These are phyloP conservation scores for Omphaloscelis lunosa DNA, from an alignment of 2,888 invertebrate genomes.

Conservation along the genomic window DNA sequence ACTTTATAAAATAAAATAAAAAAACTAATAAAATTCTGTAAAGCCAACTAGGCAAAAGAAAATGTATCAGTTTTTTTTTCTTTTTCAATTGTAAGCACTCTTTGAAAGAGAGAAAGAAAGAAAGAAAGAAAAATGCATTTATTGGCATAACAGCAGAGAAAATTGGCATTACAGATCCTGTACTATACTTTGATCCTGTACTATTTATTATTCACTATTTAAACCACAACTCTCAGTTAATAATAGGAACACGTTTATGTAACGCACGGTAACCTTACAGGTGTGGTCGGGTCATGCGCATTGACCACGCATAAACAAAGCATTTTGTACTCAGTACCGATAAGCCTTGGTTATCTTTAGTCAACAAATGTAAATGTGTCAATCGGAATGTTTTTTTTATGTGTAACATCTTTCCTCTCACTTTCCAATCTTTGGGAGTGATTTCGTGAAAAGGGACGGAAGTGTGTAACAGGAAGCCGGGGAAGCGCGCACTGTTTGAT, in stretches of 20 bases:
- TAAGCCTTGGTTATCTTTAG: slow-evolving; percentile 33
- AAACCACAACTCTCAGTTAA: background rate
- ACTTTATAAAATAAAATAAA: no score
- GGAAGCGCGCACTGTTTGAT: no score
- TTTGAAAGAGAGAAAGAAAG: no score
- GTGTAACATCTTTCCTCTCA: background rate
- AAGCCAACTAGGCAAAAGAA: background rate
- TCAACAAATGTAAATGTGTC: background rate
- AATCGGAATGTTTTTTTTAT: background rate
- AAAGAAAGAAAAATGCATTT: no score
- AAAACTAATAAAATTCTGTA: background rate
- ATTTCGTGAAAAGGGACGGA: no score
- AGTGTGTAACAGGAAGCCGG: no score
- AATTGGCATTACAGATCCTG: no score
- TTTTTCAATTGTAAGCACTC: no score
- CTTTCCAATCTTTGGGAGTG: no score
- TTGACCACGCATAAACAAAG: slow-evolving; percentile 34
- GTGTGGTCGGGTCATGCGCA: slow-evolving; percentile 32
- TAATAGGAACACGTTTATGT: background rate
- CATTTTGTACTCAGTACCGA: slow-evolving; percentile 22
- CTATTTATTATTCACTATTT: background rate
- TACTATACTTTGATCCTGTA: no score
- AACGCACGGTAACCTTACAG: slow-evolving; percentile 6
- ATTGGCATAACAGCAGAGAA: no score
- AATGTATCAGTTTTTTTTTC: background rate